Conservation (phyloP, 2,113 vertebrate genomes). For the Andinoacara biseriatus region DNA sequence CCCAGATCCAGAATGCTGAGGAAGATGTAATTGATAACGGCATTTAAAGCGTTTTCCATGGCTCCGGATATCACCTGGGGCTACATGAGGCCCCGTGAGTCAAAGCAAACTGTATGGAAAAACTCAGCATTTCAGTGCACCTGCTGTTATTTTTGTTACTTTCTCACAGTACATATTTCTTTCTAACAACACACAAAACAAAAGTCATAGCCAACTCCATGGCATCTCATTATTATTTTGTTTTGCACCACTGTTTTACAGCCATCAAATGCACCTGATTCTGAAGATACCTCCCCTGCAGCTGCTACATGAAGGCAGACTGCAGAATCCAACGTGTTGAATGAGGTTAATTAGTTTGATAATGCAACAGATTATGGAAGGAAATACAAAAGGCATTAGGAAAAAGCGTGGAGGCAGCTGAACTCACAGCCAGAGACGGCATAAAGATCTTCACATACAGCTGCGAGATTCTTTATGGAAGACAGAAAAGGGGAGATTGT, state of each 20-base stretch:
- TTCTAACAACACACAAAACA: background rate
- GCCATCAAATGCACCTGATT: conserved; percentile 84
- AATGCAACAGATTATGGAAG: conserved; percentile 29
- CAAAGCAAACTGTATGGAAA: conserved; percentile 33
- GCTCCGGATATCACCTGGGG: conserved; percentile 86
- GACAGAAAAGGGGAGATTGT: conserved; percentile 21
- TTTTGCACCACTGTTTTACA: background rate
- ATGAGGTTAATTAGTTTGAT: conserved; percentile 46
- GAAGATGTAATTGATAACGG: conserved; percentile 86
- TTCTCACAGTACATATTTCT: rapidly evolving
- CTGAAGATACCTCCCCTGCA: conserved; percentile 87
- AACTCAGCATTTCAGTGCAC: background rate
- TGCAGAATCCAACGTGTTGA: conserved; percentile 63
- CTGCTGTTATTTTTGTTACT: conserved; percentile 5
- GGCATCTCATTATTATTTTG: background rate
- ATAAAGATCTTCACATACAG: conserved; percentile 91
- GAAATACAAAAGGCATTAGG: conserved; percentile 12
- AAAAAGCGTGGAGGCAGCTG: conserved; percentile 1
- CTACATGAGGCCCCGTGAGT: conserved; percentile 87
- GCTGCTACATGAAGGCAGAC: conserved; percentile 90
- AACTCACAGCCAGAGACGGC: conserved; percentile 92
- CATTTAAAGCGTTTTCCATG: conserved; percentile 86
- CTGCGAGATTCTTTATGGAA: conserved; percentile 85
- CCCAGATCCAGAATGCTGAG: conserved; percentile 85
- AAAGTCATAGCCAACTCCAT: background rate